Conservation (phyloP, 2,797 vertebrate genomes). For the Mus minutoides region DNA sequence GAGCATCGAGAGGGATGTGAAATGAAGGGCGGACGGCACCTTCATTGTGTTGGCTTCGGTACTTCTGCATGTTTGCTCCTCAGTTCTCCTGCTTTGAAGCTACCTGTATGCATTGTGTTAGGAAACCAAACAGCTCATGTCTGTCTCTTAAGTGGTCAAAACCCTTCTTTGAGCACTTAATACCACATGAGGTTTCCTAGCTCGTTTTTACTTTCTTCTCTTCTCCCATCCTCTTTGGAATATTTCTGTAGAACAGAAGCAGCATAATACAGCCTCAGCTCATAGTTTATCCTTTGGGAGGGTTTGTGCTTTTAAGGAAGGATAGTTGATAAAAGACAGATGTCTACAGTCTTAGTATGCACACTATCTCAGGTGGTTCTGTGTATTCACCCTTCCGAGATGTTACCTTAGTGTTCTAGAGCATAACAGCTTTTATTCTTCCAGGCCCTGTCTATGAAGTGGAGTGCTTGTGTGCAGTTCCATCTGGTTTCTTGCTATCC, state of each 20-base stretch:
- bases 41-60: background rate
- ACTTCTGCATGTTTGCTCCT: background rate
- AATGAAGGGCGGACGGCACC: background rate
- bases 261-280: slow-evolving; percentile 22
- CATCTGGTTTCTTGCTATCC: slow-evolving; percentile 41
- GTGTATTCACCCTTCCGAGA: background rate
- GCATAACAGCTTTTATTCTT: background rate
- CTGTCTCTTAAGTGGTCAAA: background rate
- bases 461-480: background rate
- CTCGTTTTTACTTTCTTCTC: background rate
- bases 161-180: background rate
- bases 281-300: slow-evolving; percentile 6
- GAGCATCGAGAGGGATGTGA: background rate
- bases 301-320: background rate
- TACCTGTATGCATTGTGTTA: background rate
- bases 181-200: background rate
- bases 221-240: background rate
- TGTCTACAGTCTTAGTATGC: background rate
- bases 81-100: background rate
- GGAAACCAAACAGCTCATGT: background rate
- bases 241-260: slow-evolving; percentile 32
- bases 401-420: background rate
- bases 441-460: background rate
- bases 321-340: background rate
- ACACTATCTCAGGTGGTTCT: background rate